Percentiles rank a stretch among this genome's conserved stretches.
Evolutionary conservation across 2,113 vertebrate species (phyloP).

Genomic region (Probosciger aterrimus): DNA sequence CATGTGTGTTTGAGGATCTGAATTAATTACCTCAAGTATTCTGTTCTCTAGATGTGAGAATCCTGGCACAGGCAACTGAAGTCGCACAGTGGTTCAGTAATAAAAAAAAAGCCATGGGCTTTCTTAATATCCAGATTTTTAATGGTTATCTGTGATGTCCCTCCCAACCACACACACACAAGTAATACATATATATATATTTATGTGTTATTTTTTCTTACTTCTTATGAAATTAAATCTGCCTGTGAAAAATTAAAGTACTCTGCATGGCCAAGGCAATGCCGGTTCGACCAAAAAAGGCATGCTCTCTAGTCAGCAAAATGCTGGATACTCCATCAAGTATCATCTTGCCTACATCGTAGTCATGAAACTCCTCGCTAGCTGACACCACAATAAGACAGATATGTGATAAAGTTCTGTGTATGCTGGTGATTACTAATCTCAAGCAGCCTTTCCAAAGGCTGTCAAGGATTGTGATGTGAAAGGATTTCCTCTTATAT

Average conservation of each 20-base stretch:
- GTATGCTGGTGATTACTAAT: neutral
- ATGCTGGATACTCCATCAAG: neutral
- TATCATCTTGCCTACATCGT: neutral
- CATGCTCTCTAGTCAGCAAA: neutral
- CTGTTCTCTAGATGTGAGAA: neutral
- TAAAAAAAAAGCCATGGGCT: neutral
- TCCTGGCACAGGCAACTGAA: neutral
- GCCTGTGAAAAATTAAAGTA: neutral
- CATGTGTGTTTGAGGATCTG: neutral
- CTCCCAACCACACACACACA: neutral
- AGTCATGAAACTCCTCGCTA: neutral
- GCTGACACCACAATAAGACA: neutral
- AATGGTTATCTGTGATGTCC: neutral
- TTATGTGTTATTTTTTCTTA: neutral
- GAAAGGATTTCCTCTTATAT: neutral
- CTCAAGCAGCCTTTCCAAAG: neutral
- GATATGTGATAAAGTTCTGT: neutral
- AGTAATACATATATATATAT: neutral
- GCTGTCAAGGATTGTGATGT: too few species aligned
- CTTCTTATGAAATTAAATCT: neutral
- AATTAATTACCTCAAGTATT: neutral
- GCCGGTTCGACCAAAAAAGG: neutral
- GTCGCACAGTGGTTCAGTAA: neutral
- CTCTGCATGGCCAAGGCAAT: neutral
- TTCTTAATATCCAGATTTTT: neutral